A percentile compares a stretch with the other conserved stretches of the same genome.
Evolutionary conservation across 1,140 invertebrate genomes (phyloP).

Genomic region (Lucilia cuprina): DNA sequence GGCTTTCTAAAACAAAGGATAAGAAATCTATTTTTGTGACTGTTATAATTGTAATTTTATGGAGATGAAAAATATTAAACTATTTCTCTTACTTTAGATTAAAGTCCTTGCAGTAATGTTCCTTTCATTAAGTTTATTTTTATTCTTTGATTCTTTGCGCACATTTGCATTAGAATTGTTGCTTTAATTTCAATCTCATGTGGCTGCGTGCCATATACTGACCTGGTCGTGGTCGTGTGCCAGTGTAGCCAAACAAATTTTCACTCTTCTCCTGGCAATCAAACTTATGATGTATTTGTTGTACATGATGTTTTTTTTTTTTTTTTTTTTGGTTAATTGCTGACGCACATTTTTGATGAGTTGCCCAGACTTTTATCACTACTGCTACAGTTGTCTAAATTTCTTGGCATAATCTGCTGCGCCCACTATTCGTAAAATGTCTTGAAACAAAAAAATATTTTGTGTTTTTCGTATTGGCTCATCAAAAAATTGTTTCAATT

Average conservation of each 20-base stretch:
- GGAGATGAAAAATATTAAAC: neutral
- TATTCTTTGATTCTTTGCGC: neutral
- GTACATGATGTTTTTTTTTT: neutral
- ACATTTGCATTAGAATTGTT: neutral
- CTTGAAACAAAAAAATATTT: neutral
- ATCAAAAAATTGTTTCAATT: conserved; percentile 3
- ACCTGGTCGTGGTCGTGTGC: conserved; percentile 7
- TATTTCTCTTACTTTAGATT: neutral
- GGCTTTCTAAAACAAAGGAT: neutral
- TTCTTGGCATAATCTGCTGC: conserved; percentile 29
- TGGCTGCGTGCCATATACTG: conserved; percentile 25
- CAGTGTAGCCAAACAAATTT: neutral
- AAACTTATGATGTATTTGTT: neutral
- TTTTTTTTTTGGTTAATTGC: neutral
- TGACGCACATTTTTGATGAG: conserved; percentile 27
- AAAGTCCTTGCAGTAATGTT: neutral
- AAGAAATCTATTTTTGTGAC: neutral
- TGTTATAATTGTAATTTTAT: neutral
- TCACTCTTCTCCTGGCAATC: neutral
- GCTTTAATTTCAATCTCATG: neutral
- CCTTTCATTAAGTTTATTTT: neutral
- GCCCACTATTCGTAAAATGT: neutral
- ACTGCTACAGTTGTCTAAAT: neutral
- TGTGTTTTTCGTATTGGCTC: conserved; percentile 7
- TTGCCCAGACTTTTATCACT: neutral